Base-by-base conservation (phyloP, 2,888 invertebrate genomes). In the Spilarctia lutea region DNA sequence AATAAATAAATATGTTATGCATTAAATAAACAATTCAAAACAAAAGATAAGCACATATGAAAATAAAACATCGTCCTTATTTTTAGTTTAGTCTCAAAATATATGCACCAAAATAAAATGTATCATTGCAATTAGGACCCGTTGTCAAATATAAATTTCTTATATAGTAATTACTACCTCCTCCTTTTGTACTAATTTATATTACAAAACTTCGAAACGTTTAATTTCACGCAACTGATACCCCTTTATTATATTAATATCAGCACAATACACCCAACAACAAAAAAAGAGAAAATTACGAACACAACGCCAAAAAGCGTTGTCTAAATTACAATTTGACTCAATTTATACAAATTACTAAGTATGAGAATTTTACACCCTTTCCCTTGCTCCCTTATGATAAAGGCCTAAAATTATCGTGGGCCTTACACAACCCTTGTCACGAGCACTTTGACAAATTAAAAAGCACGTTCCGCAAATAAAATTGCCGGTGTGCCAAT, bases 291-390 rank as follows among this genome's bases (percentile, higher is more conserved):
- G 35, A 67, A 74, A 74, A 72, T 48, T 39, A 63, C 65, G 67
- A 74, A 73, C 72, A 71, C n/a, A 48, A 27, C 11, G 73, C 45
- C 68, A 79, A 72, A 83, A 77, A 77, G 75, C 78, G 74, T 74
- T 81, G 76, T 83, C 87, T 85, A 88, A 88, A 88, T 89, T 87
- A 87, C 89, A 88, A 88, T 89, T 89, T 85, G 85, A 87, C 88
- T 87, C 85, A 89, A 88, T 89, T 89, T 85, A 85, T 85, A 83
- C 80, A 86, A 85, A 87, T 87, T 85, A 86, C 86, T 85, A 86
- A 84, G 87, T 84, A 85, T 85, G 86, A 82, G 84, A 88, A 88
- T 86, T 87, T 88, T 85, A 83, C 89, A 85, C 88, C 89, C 87
- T 82, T 79, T 84, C 84, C 87, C 82, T 80, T 75, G 75, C 76